A percentile compares a stretch with the other conserved stretches of the same genome.
phyloP scores from a whole-genome alignment of 2,113 vertebrate species.

The Petrocephalus microphthalmus region DNA sequence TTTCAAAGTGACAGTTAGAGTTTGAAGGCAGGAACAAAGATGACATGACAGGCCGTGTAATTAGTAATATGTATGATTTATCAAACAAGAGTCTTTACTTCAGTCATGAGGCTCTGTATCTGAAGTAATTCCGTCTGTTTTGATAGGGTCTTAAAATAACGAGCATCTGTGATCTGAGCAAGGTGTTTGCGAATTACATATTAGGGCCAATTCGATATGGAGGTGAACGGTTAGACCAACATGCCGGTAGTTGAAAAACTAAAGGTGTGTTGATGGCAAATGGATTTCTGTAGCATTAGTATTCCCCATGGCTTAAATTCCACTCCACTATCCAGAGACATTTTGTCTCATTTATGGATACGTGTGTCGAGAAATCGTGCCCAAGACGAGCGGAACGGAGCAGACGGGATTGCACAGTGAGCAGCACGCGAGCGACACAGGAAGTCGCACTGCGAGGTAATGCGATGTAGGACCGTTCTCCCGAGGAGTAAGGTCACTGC shows the following conservation, averaged over 20 bases:
- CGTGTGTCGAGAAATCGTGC: background rate
- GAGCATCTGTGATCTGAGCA: background rate
- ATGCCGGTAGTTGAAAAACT: background rate
- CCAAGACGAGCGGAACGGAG: background rate
- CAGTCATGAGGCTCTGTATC: background rate
- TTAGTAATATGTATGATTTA: background rate
- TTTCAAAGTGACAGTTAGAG: background rate
- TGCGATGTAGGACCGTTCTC: background rate
- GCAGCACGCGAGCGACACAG: background rate
- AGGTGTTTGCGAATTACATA: background rate
- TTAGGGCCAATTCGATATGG: background rate
- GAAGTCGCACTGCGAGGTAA: background rate
- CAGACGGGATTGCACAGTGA: background rate
- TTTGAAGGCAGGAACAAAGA: background rate
- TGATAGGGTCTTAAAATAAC: background rate
- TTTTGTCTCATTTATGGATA: background rate
- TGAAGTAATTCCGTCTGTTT: background rate
- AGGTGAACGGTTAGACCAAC: background rate
- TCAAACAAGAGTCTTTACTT: background rate
- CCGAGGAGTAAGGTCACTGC: background rate
- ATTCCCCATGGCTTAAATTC: constrained; percentile 1
- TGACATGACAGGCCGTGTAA: background rate
- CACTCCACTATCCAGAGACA: background rate
- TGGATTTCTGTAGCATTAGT: background rate
- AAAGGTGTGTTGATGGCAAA: background rate